Conservation (phyloP, 2,797 vertebrate species). For the Rhincodon typus region DNA sequence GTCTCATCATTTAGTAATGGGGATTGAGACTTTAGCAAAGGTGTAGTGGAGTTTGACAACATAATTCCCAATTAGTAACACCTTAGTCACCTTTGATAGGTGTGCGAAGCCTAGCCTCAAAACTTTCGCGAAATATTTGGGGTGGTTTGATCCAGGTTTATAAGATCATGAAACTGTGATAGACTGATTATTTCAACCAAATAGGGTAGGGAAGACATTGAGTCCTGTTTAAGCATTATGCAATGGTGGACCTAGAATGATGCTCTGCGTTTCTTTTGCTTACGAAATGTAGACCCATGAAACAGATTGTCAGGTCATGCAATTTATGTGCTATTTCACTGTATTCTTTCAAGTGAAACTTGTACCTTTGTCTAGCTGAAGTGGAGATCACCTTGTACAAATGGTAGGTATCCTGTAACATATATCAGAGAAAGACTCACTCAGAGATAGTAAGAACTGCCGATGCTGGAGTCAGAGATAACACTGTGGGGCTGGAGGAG, state of each 20-base stretch:
- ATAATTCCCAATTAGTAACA: background rate
- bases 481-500: no score
- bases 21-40: background rate
- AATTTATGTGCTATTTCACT: background rate
- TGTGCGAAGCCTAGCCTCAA: background rate
- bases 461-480: no score
- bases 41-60: background rate
- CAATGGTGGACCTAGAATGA: background rate
- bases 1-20: background rate
- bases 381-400: background rate
- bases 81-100: background rate
- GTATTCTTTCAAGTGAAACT: background rate
- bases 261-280: background rate
- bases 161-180: background rate
- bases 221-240: background rate
- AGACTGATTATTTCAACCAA: background rate
- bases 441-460: no score
- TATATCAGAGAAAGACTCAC: background rate
- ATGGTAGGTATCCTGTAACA: background rate
- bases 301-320: background rate
- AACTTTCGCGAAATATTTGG: background rate
- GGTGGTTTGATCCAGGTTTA: background rate
- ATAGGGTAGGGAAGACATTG: background rate
- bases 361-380: background rate
- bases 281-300: background rate